Base-by-base conservation (phyloP, 2,888 invertebrate genomes). In the Cenopis cana region DNA sequence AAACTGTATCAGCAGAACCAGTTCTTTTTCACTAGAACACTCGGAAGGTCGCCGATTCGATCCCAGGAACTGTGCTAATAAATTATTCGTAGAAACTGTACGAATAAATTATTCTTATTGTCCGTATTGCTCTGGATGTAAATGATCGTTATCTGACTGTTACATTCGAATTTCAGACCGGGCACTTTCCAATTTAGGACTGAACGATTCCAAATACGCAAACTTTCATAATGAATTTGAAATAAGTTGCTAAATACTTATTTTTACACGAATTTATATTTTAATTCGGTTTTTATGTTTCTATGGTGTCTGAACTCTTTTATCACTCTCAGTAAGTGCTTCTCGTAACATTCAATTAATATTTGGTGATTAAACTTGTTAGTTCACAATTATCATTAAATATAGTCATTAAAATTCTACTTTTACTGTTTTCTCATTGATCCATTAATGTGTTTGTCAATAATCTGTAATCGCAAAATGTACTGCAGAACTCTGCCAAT, bases 1-100 rank as follows among this genome's bases (percentile, higher is more conserved):
- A 82, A 87, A 85, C 83, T 86, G 86, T 87, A 88, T 84, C 86
- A 85, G 80, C 79, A 78, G 83, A 85, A 87, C 86, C 74, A 84
- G 86, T 87, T 74, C 56, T 72, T 76, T 78, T 82, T 85, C 82
- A 81, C 70, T 70, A 70, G 70, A 70, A 65, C 24, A 36, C 65
- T 69, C 17, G 41, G 65, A 66, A 52, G 69, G 64, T 69, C 68
- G 54, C 41, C 24, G 41, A 60, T 66, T 56, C 41, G 55, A 55
- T 61, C 49, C 71, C 65, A 60, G 70, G 66, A 70, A 66, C 64
- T 38, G 64, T 38, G 57, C 17, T 38, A 54, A 65, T 33, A 65
- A 66, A 59, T 66, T 46, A 59, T 41, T 61, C 2, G 64, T 60
- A 60, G 70, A 60, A 70, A 66, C 64, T 38, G 64, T 54, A 64